Base-by-base conservation (phyloP, 2,888 invertebrate genomes). In the Cerceris rybyensis region DNA sequence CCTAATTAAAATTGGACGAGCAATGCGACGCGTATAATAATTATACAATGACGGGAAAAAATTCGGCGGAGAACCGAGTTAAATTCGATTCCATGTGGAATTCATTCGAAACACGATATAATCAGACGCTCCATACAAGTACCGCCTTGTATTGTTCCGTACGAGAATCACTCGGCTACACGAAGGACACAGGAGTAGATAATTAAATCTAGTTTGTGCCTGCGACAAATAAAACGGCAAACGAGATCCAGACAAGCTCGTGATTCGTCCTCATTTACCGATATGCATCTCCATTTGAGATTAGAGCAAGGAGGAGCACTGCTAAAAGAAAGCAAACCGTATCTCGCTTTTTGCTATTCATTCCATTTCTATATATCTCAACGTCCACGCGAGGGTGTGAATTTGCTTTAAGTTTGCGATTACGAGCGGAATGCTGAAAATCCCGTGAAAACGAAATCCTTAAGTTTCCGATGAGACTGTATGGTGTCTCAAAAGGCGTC, bases 131-230 rank as follows among this genome's bases (percentile, higher is more conserved):
- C 28, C 28, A 28, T 28, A 28, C 28, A 28, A 28, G 28, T 28
- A 4, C 28, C 28, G 28, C 28, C 28, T 28, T 28, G 28, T 28
- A 28, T 28, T 28, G 28, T 28, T 28, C 28, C 28, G 28, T 28
- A 28, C 2, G 28, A 28, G 28, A 28, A 28, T 4, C 28, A 54
- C 66, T 52, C 16, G 41, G 28, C 55, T 63, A 58, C 64, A 72
- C 16, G 39, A 50, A 55, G 65, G 58, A 67, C 50, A 42, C 58
- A 49, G 55, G 75, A 42, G 60, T 41, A 54, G 78, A 78, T 84
- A 83, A 84, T 83, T 78, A 73, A 75, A 78, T 73, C 58, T 55
- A 70, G 58, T 63, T 64, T 66, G 59, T 61, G 60, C 46, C 42
- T 66, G 65, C 71, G 65, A 64, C 66, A 68, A 84, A 66, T 71